phyloP scores from a whole-genome alignment of 2,113 vertebrate species.

The Ardeotis arabs region DNA sequence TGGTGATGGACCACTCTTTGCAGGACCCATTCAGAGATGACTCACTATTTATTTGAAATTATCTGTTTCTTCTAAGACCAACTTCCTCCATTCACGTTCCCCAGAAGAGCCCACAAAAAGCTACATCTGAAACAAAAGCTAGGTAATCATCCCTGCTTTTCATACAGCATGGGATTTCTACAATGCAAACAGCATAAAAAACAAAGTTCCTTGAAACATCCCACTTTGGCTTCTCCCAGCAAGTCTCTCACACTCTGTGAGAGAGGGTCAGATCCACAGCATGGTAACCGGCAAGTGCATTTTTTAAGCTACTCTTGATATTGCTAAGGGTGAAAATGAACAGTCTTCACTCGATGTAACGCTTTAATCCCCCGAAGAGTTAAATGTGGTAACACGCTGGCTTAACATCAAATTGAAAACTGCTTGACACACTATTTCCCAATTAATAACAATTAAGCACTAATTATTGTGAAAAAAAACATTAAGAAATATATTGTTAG shows the following conservation, averaged over 20 bases:
- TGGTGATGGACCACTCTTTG: not conserved
- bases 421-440: not conserved
- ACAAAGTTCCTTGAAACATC: not conserved
- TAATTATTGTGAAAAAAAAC: not conserved
- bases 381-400: rapidly evolving
- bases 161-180: not conserved
- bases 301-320: not conserved
- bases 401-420: not conserved
- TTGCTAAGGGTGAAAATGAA: not conserved
- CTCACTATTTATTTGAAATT: not conserved
- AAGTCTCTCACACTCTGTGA: not conserved
- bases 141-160: not conserved
- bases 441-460: not conserved
- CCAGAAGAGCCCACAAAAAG: not conserved
- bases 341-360: not conserved
- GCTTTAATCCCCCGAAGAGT: not conserved
- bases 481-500: not conserved
- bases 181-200: not conserved
- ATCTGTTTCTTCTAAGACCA: not conserved
- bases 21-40: not conserved
- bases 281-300: not conserved
- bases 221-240: not conserved
- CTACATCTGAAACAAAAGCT: not conserved
- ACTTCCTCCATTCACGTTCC: not conserved
- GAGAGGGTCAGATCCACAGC: not conserved